Evolutionary conservation across 2,113 vertebrate genomes (phyloP), one percentile per base, ranked within the genome.

Genomic region (Pomatostomus ruficeps): DNA sequence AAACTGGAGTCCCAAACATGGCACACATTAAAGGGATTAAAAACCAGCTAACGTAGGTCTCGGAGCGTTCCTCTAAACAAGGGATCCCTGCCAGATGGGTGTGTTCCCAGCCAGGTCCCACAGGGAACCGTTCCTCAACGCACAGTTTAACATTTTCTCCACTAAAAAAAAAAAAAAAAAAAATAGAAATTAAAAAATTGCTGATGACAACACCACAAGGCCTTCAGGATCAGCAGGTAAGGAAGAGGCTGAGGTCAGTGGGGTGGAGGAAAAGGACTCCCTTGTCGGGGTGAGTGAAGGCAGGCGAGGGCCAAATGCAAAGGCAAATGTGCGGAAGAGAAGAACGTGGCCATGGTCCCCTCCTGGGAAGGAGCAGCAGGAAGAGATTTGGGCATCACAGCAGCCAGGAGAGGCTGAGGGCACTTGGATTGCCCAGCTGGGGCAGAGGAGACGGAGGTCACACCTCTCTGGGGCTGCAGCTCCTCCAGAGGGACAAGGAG

Each of bases 11-110:
- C 91, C 95, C 95, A 86, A 95, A 73, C 82, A 83, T 80, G 96
- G 91, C 96, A 97, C 85, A 95, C 91, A 97, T 96, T 61, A 97
- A 96, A 97, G 95, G 92, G 91, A 97, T 97, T 97, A 88, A 95
- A 97, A 94, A 74, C 19, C 66, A 81, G 94, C 82, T 94, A 97
- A 95, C 29, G 33, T 80, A 83, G 95, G 63, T 94, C 95, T 95
- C 33, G 2, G 45, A 94, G 94, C 54, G 12, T 85, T 92, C 86
- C 95, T 76, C 91, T 45, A 95, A 96, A 92, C 82, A 88, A 85
- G 75, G 91, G 91, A 76, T 63, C 26, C 0, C 21, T 6, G 91
- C 95, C 96, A 97, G 79, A 88, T 86, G 95, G 96, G 96, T 97
- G 95, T 94, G 92, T 63, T 57, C 87, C 67, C 1, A 17, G 24